These are phyloP conservation scores for Gonocerus acuteangulatus DNA, from an alignment of 2,888 invertebrate genomes.

Conservation along the genomic window DNA sequence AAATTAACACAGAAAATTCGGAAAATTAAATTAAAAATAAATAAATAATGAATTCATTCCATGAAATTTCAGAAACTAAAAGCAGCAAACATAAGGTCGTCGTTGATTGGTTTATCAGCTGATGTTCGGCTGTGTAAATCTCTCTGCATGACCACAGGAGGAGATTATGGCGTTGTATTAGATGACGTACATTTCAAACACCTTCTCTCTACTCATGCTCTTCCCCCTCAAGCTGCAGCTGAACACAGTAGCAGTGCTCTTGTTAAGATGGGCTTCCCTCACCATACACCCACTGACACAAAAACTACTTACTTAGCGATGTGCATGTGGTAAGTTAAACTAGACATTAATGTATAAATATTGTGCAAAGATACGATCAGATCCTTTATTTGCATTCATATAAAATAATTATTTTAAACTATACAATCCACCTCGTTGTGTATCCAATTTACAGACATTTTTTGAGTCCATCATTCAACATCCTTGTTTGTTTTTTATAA, in stretches of 20 bases:
- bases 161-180: constrained; percentile 76
- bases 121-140: constrained; percentile 87
- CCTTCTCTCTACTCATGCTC: constrained; percentile 56
- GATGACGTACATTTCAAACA: constrained; percentile 68
- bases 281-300: constrained; percentile 55
- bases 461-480: too few species aligned
- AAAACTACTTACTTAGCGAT: constrained; percentile 68
- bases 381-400: too few species aligned
- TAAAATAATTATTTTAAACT: too few species aligned
- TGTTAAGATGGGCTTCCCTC: constrained; percentile 95
- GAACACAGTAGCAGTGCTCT: constrained; percentile 50
- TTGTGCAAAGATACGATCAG: too few species aligned
- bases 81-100: constrained; percentile 77
- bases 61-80: constrained; percentile 55
- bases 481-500: too few species aligned
- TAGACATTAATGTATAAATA: too few species aligned
- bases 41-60: too few species aligned
- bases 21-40: too few species aligned
- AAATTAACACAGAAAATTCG: too few species aligned
- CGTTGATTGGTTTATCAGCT: constrained; percentile 90
- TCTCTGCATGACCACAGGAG: constrained; percentile 77
- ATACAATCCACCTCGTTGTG: too few species aligned
- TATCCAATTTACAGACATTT: too few species aligned
- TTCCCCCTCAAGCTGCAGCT: constrained; percentile 63
- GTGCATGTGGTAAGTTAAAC: constrained; percentile 76